phyloP scores from a whole-genome alignment of 2,797 vertebrate species.

The Muscicapa comitata region DNA sequence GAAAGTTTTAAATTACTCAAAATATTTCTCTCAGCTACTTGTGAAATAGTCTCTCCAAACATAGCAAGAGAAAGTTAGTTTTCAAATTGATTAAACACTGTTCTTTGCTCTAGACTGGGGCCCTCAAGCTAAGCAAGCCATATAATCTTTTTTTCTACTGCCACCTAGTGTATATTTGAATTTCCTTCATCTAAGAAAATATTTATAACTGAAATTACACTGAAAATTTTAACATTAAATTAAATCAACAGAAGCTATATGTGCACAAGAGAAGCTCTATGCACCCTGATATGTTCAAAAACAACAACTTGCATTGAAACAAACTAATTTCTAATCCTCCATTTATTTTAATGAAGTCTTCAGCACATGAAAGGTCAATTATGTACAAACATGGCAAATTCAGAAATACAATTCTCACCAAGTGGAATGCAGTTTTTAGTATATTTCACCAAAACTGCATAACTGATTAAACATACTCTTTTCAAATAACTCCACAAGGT shows the following conservation, averaged over 20 bases:
- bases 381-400: neutral
- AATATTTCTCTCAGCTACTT: neutral
- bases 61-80: neutral
- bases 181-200: neutral
- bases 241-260: neutral
- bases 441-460: neutral
- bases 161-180: constrained; percentile 65
- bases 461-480: neutral
- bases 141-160: constrained; percentile 61
- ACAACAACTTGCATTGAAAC: neutral
- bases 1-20: neutral
- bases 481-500: neutral
- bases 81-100: neutral
- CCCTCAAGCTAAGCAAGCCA: neutral
- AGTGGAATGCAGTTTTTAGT: neutral
- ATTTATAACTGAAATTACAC: neutral
- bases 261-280: neutral
- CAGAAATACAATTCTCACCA: neutral
- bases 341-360: neutral
- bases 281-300: neutral
- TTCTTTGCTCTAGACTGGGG: neutral
- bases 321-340: neutral
- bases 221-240: neutral
- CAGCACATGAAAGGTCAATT: neutral
- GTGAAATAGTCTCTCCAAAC: neutral